phyloP scores from a whole-genome alignment of 1,140 invertebrate genomes.

The Drosophila pectinifera region DNA sequence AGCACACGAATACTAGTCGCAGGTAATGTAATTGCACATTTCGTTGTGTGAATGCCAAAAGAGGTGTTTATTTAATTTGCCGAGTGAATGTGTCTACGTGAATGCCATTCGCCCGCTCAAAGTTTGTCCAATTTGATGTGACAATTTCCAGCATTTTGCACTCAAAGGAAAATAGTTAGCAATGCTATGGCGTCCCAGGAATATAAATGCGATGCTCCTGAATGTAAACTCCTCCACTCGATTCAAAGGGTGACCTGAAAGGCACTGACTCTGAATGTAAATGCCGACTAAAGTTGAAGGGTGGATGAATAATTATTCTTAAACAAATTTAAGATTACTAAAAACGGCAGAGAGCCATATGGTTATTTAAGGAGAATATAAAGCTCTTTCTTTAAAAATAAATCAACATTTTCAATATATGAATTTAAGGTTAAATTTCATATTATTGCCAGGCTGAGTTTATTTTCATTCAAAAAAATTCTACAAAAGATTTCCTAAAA shows the following conservation, averaged over 20 bases:
- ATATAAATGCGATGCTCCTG: conserved; percentile 38
- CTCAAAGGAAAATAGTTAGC: conserved; percentile 49
- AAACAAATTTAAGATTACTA: neutral
- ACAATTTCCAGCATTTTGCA: conserved; percentile 62
- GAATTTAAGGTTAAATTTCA: too few relatives aligned
- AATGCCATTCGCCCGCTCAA: conserved; percentile 39
- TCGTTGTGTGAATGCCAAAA: conserved; percentile 67
- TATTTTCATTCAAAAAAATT: neutral
- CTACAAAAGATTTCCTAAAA: neutral
- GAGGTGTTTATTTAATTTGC: conserved; percentile 81
- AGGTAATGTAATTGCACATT: conserved; percentile 78
- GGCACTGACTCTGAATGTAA: conserved; percentile 2
- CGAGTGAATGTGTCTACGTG: conserved; percentile 50
- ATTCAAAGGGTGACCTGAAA: conserved; percentile 33
- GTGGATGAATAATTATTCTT: neutral
- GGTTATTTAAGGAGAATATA: too few relatives aligned
- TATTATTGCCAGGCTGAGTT: neutral
- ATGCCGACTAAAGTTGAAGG: neutral
- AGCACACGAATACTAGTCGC: conserved; percentile 21
- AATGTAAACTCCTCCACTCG: conserved; percentile 12
- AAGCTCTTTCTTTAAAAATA: too few relatives aligned
- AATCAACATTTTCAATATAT: too few relatives aligned
- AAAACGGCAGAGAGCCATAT: too few relatives aligned
- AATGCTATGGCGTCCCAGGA: conserved; percentile 10
- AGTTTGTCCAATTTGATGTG: conserved; percentile 63